A percentile compares a stretch with the other conserved stretches of the same genome.
These are phyloP conservation scores for Erebia palarica DNA, from an alignment of 2,888 invertebrate species.

Conservation along the genomic window DNA sequence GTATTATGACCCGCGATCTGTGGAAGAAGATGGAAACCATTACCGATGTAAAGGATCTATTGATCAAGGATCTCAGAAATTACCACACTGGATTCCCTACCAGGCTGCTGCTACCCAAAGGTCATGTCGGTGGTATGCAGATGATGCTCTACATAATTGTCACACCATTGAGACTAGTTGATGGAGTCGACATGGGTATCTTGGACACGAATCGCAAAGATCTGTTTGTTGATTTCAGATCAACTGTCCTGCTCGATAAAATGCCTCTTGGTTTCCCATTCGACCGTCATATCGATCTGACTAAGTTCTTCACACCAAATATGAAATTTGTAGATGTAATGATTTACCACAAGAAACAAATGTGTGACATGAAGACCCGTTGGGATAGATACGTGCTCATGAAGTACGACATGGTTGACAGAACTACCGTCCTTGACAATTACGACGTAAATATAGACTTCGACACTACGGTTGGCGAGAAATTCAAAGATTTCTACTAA, in stretches of 20 bases:
- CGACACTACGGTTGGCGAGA: constrained; percentile 60
- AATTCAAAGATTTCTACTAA: constrained; percentile 72
- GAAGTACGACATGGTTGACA: constrained; percentile 60
- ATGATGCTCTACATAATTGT: constrained; percentile 85
- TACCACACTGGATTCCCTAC: constrained; percentile 86
- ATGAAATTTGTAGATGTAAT: constrained; percentile 85
- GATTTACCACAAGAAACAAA: constrained; percentile 84
- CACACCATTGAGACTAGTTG: constrained; percentile 76
- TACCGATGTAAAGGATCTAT: constrained; percentile 61
- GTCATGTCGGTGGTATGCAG: constrained; percentile 85
- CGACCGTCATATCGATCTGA: constrained; percentile 84
- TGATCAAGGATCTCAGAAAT: constrained; percentile 65
- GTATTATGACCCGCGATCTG: constrained; percentile 84
- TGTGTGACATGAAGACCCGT: constrained; percentile 70
- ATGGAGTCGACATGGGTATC: constrained; percentile 61
- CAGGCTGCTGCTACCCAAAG: constrained; percentile 87
- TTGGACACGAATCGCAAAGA: constrained; percentile 75
- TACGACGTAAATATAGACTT: constrained; percentile 59
- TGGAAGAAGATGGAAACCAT: constrained; percentile 84
- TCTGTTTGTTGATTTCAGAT: constrained; percentile 62
- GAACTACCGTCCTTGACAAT: constrained; percentile 56
- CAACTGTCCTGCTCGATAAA: constrained; percentile 79
- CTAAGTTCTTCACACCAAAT: constrained; percentile 85
- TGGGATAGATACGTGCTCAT: constrained; percentile 68
- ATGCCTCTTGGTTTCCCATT: constrained; percentile 88